phyloP scores from a whole-genome alignment of 2,113 vertebrate species.

The Oenanthe oenanthe region DNA sequence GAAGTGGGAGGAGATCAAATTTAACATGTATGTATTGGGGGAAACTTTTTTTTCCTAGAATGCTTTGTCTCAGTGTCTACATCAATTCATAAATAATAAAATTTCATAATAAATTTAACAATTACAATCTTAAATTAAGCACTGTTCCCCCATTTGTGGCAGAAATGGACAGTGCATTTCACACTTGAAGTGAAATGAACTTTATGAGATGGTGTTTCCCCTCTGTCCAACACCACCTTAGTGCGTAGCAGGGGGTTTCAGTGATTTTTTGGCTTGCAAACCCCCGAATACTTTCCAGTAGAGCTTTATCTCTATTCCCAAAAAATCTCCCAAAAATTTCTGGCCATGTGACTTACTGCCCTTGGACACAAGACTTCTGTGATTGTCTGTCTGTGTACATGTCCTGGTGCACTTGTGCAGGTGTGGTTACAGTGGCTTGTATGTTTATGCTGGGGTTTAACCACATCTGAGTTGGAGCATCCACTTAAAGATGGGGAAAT shows the following conservation, averaged over 20 bases:
- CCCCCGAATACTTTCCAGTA: not conserved
- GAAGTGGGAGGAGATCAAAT: conserved; percentile 7
- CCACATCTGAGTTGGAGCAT: not conserved
- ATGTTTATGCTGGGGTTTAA: not conserved
- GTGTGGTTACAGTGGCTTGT: not conserved
- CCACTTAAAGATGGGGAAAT: not conserved
- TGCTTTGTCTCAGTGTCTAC: not conserved
- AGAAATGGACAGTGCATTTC: fast-evolving
- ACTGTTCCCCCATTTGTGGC: not conserved
- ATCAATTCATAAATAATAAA: not conserved
- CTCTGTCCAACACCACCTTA: not conserved
- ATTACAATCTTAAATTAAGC: not conserved
- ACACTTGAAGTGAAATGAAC: fast-evolving
- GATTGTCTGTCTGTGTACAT: not conserved
- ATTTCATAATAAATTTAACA: not conserved
- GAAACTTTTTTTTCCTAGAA: not conserved
- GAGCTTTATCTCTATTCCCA: not conserved
- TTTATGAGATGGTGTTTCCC: not conserved
- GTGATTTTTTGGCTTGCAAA: not conserved
- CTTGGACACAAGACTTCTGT: not conserved
- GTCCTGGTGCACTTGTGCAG: not conserved
- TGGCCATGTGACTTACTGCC: not conserved
- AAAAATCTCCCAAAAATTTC: fast-evolving
- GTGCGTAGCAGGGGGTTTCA: not conserved
- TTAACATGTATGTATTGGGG: not conserved